A percentile compares a stretch with the other conserved stretches of the same genome.
These are phyloP conservation scores for Henicopernis longicauda DNA, from an alignment of 2,113 vertebrate species.

Conservation along the genomic window DNA sequence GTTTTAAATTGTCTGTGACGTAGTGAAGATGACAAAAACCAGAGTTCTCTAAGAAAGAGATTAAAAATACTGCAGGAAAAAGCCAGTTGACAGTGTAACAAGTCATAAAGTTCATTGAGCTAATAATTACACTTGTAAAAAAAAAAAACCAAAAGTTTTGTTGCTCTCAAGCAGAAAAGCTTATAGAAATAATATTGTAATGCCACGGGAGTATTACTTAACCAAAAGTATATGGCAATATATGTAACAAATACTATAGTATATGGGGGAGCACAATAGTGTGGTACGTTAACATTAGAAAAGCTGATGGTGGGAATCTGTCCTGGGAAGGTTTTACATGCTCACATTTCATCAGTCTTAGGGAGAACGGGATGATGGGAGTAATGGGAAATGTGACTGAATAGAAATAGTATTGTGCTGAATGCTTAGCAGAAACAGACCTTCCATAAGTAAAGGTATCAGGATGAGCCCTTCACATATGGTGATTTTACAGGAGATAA, in stretches of 20 bases:
- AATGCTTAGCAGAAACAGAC: neutral
- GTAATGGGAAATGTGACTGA: neutral
- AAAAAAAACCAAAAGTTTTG: neutral
- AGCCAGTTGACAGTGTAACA: neutral
- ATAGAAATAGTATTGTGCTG: neutral
- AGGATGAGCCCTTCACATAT: neutral
- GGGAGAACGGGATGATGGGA: neutral
- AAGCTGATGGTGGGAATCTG: neutral
- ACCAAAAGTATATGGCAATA: neutral
- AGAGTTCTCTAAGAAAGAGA: neutral
- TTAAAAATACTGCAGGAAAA: neutral
- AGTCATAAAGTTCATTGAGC: neutral
- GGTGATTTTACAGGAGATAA: neutral
- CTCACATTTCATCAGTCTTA: neutral
- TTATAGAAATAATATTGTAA: neutral
- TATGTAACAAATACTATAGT: neutral
- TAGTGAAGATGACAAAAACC: neutral
- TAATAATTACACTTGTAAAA: neutral
- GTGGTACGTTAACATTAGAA: neutral
- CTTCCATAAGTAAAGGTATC: neutral
- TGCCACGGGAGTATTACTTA: neutral
- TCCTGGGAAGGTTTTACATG: neutral
- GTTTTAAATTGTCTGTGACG: neutral
- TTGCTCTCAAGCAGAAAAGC: neutral
- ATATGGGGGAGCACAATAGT: neutral